These are phyloP conservation scores for Aegotheles bennettii DNA, from an alignment of 2,113 vertebrate species.

Conservation along the genomic window DNA sequence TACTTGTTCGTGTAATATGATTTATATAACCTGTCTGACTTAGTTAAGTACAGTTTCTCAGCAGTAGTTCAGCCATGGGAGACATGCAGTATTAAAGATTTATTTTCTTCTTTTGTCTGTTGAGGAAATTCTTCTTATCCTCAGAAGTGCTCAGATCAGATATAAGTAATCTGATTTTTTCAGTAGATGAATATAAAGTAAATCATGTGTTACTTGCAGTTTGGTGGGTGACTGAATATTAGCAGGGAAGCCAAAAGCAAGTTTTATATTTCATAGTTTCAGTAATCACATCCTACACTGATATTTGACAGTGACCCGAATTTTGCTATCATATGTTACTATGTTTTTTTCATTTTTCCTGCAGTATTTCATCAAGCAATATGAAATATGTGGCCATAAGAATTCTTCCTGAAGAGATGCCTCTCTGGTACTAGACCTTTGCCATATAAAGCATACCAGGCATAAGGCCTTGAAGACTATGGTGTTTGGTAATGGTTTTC, in stretches of 20 bases:
- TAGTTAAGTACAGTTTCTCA: neutral
- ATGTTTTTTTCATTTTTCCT: neutral
- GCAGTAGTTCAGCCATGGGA: neutral
- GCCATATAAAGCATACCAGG: neutral
- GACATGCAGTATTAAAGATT: neutral
- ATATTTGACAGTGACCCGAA: neutral
- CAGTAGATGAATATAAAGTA: neutral
- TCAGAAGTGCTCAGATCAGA: neutral
- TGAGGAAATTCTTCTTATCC: neutral
- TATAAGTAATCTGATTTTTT: neutral
- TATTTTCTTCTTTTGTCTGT: neutral
- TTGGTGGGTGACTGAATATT: neutral
- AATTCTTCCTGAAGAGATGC: neutral
- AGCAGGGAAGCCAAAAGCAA: neutral
- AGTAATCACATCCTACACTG: neutral
- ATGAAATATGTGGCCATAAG: neutral
- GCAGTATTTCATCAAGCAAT: neutral
- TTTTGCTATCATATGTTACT: neutral
- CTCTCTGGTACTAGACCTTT: neutral
- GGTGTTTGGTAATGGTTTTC: neutral
- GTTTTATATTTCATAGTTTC: neutral
- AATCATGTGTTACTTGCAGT: neutral
- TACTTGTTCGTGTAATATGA: neutral
- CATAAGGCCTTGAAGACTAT: neutral
- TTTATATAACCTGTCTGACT: neutral